Percentiles rank a stretch among this genome's conserved stretches.
Evolutionary conservation across 2,113 vertebrate genomes (phyloP).

Genomic region (Rhinopomastus cyanomelas): DNA sequence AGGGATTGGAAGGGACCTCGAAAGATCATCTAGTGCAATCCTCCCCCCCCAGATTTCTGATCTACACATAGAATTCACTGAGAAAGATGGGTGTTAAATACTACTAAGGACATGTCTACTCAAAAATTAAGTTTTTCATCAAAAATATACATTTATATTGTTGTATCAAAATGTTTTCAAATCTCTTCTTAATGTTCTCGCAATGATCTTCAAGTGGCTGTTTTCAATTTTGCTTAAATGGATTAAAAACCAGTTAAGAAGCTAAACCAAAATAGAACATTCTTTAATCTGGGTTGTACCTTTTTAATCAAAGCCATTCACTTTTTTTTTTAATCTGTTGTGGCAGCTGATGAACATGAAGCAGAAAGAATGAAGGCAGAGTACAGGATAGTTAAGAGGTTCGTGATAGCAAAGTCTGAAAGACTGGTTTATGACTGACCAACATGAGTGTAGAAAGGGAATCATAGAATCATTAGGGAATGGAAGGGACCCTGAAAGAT

Average conservation of each 20-base stretch:
- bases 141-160: background rate
- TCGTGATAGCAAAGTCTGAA: background rate
- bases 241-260: background rate
- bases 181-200: background rate
- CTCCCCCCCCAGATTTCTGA: background rate
- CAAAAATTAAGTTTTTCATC: background rate
- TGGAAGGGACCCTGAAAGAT: too few species aligned
- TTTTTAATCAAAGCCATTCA: background rate
- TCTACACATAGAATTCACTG: background rate
- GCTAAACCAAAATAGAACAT: background rate
- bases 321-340: background rate
- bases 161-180: background rate
- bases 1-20: background rate
- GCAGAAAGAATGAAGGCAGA: background rate
- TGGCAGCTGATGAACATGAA: background rate
- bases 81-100: background rate
- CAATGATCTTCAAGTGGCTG: background rate
- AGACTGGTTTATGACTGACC: background rate
- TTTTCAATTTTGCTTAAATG: conserved; percentile 11
- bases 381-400: background rate
- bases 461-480: too few species aligned
- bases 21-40: too few species aligned
- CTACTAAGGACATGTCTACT: background rate
- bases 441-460: background rate
- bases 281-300: background rate